Conservation (phyloP, 2,888 invertebrate species). For the Acheta domesticus region DNA sequence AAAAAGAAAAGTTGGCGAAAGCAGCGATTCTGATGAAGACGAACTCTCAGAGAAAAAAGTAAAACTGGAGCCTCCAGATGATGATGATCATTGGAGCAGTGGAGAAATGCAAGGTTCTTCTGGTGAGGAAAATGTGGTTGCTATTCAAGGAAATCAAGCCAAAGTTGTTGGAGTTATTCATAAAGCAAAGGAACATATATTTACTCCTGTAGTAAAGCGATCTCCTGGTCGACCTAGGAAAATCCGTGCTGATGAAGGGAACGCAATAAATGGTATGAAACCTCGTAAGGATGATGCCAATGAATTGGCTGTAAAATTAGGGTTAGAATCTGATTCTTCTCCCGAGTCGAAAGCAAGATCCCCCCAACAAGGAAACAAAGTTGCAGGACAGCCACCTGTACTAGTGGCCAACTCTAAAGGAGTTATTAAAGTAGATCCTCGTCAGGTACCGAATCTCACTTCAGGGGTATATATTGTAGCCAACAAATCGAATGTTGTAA, state of each 20-base stretch:
- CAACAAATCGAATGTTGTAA: slow-evolving; percentile 70
- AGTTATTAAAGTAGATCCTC: slow-evolving; percentile 70
- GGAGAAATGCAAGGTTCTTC: slow-evolving; percentile 29
- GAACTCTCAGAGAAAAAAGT: slow-evolving; percentile 54
- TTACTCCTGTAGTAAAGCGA: slow-evolving; percentile 26
- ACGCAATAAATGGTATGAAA: slow-evolving; percentile 29
- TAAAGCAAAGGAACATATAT: slow-evolving; percentile 1
- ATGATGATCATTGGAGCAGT: slow-evolving; percentile 49
- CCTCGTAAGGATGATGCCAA: slow-evolving; percentile 23
- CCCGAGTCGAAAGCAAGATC: slow-evolving; percentile 28
- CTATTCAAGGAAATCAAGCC: slow-evolving; percentile 22
- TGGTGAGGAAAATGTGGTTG: slow-evolving; percentile 22
- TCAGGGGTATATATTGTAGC: slow-evolving; percentile 74
- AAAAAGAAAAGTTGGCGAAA: slow-evolving; percentile 52
- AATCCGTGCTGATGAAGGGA: slow-evolving; percentile 46
- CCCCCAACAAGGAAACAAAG: neutral
- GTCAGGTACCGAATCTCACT: slow-evolving; percentile 62
- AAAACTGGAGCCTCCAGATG: slow-evolving; percentile 54
- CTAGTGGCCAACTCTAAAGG: slow-evolving; percentile 60
- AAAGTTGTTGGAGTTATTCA: slow-evolving; percentile 21
- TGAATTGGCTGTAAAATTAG: slow-evolving; percentile 32
- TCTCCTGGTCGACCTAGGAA: slow-evolving; percentile 31
- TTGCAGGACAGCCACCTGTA: slow-evolving; percentile 39
- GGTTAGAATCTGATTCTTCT: slow-evolving; percentile 34
- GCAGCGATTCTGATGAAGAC: slow-evolving; percentile 53